phyloP scores from a whole-genome alignment of 2,113 vertebrate genomes.

The Daubentonia madagascariensis region DNA sequence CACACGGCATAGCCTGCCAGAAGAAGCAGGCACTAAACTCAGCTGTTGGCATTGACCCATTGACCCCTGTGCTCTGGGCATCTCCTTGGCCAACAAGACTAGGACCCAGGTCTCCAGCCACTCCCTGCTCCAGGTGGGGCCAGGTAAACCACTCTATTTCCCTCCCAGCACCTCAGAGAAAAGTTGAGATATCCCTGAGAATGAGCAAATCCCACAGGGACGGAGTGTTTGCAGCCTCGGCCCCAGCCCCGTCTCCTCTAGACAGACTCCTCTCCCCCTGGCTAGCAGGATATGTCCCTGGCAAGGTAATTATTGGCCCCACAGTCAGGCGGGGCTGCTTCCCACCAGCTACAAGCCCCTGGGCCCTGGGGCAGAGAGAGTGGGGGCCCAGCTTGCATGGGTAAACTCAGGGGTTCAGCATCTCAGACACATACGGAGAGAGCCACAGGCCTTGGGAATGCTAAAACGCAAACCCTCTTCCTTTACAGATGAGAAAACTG shows the following conservation, averaged over 20 bases:
- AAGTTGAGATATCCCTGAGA: neutral
- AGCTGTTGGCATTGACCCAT: neutral
- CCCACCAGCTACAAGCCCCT: neutral
- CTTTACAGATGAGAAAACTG: neutral
- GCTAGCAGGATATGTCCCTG: neutral
- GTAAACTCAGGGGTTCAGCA: neutral
- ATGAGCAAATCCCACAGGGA: too few relatives aligned
- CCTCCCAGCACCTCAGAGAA: neutral
- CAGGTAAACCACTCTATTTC: neutral
- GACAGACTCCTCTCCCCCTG: too few relatives aligned
- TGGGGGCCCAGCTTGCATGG: neutral
- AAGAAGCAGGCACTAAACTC: neutral
- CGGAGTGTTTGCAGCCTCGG: neutral
- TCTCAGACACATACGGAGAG: neutral
- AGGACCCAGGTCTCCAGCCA: neutral
- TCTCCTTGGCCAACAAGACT: neutral
- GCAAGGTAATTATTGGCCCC: neutral
- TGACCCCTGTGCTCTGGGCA: neutral
- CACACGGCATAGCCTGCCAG: accelerated
- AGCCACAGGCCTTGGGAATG: neutral
- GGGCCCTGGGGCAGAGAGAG: neutral
- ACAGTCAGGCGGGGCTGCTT: neutral
- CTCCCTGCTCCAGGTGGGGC: neutral
- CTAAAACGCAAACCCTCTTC: neutral
- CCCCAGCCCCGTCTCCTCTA: neutral